Conservation (phyloP, 2,113 vertebrate genomes). For the Artemisiospiza belli region DNA sequence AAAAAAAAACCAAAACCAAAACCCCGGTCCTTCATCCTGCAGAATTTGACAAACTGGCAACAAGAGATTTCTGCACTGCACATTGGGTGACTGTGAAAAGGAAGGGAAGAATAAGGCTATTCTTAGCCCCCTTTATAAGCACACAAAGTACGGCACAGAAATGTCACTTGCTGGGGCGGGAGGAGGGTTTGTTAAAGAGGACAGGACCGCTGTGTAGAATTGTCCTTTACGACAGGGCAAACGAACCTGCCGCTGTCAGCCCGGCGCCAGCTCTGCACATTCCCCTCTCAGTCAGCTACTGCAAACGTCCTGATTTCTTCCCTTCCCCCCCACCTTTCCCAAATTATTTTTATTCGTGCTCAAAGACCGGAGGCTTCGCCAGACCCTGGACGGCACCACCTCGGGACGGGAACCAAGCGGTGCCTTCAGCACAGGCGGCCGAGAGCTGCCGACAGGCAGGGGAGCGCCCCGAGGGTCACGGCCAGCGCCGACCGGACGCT, state of each 20-base stretch:
- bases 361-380: neutral
- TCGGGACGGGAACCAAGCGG: neutral
- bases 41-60: neutral
- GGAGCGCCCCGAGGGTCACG: neutral
- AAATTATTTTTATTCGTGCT: neutral
- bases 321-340: neutral
- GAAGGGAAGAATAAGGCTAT: constrained; percentile 3
- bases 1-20: neutral
- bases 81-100: neutral
- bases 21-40: neutral
- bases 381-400: neutral
- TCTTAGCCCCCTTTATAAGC: neutral
- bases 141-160: neutral
- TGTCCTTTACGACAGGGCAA: neutral
- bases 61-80: neutral
- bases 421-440: neutral
- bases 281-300: neutral
- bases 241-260: neutral
- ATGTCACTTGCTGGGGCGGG: neutral
- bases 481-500: neutral
- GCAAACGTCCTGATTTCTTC: neutral
- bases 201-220: neutral
- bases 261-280: neutral
- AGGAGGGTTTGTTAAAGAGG: neutral
- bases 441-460: neutral